Evolutionary conservation across 2,113 vertebrate species (phyloP).

Genomic region (Gulo gulo): DNA sequence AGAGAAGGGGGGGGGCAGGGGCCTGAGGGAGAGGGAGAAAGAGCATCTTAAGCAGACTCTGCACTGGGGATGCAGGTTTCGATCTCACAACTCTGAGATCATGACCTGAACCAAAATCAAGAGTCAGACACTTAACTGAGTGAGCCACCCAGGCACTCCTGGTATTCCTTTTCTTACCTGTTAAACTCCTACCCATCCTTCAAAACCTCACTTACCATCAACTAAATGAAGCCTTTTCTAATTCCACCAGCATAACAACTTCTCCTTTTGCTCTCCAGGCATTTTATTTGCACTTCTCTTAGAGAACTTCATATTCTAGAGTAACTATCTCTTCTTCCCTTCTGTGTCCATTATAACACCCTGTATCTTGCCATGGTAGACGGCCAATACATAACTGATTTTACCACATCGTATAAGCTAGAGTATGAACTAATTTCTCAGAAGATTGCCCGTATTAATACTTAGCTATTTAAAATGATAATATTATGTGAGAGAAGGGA

Average conservation of each 20-base stretch:
- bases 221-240: background rate
- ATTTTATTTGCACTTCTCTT: background rate
- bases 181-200: background rate
- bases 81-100: no score
- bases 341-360: background rate
- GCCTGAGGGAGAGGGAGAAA: no score
- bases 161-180: background rate
- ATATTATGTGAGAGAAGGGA: background rate
- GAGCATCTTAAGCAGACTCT: no score
- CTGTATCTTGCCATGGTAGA: no score
- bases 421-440: background rate
- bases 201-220: background rate
- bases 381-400: background rate
- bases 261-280: background rate
- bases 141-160: background rate
- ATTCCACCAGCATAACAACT: background rate
- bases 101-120: no score
- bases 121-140: background rate
- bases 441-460: background rate
- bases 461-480: conserved; percentile 1
- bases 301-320: background rate
- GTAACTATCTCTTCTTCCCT: background rate
- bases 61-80: no score
- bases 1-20: no score
- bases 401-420: background rate